A percentile compares a stretch with the other conserved stretches of the same genome.
phyloP scores from a whole-genome alignment of 2,797 vertebrate genomes.

The Pristis pectinata region DNA sequence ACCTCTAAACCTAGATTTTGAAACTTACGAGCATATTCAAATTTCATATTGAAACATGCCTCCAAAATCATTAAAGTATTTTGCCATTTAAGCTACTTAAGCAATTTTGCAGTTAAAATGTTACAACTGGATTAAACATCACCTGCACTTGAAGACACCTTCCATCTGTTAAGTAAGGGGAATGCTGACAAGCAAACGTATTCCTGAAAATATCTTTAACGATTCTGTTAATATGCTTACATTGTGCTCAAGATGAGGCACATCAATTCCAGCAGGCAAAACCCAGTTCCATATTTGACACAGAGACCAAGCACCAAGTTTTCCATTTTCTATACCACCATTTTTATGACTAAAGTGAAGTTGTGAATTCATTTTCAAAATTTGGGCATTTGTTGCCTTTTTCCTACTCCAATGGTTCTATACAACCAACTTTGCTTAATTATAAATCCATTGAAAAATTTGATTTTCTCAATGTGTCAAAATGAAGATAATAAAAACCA shows the following conservation, averaged over 20 bases:
- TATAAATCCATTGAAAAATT: not conserved
- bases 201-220: not conserved
- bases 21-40: not conserved
- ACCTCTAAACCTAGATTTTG: not conserved
- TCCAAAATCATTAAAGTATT: not conserved
- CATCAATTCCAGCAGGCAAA: not conserved
- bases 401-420: not conserved
- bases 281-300: not conserved
- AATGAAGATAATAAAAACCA: not conserved
- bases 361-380: not conserved
- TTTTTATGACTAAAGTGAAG: not conserved
- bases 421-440: not conserved
- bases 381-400: too few species aligned
- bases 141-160: not conserved
- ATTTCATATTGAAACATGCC: not conserved
- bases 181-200: not conserved
- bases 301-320: not conserved
- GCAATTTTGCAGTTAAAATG: not conserved
- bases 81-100: not conserved
- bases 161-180: not conserved
- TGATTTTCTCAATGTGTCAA: not conserved
- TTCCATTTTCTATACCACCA: not conserved
- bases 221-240: not conserved
- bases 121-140: not conserved
- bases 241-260: not conserved